Evolutionary conservation across 2,113 vertebrate species (phyloP), one percentile per base, ranked within the genome.

Genomic region (Corythaeola cristata): DNA sequence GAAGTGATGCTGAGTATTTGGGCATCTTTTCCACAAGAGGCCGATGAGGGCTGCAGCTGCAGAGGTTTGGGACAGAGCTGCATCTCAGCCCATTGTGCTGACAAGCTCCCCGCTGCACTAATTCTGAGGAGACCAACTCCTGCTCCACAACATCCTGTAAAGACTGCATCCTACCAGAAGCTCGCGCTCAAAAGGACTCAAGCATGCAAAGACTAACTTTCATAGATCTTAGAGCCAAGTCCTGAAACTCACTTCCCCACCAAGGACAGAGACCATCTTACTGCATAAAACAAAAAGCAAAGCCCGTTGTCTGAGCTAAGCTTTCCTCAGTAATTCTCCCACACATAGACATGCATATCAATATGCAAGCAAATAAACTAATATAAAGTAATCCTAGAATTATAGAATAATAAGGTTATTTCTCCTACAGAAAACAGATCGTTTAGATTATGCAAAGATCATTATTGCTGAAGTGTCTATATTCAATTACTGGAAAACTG

Each of bases 111-210:
- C 30, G 6, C 27, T 13, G 23, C 53, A 14, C 45, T 19, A 9
- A 39, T 44, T 39, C n/a, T 21, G 22, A 87, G 72, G 69, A 72
- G 45, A 64, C 4, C 0, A 0, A 19, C 26, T 67, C 47, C 49
- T 37, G 33, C 35, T 44, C 52, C 13, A 3, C 1, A 0, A 5
- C 23, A 28, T 15, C 27, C 26, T 35, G 12, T 5, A 37, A 56
- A 21, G 55, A 23, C 19, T 4, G 15, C 72, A 20, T 17, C 49
- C 26, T 64, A 37, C 27, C 44, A 88, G 41, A 58, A 72, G 28
- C 41, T 77, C 60, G 14, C 47, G 24, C 24, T 33, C 50, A 15
- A 27, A 66, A 47, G 14, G 15, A 33, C 28, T 80, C 27, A 17
- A 24, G 44, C 19, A 13, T 4, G 9, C 63, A 58, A 68, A 64